These are phyloP conservation scores for Dryadula phaetusa DNA, from an alignment of 2,888 invertebrate genomes.

Conservation along the genomic window DNA sequence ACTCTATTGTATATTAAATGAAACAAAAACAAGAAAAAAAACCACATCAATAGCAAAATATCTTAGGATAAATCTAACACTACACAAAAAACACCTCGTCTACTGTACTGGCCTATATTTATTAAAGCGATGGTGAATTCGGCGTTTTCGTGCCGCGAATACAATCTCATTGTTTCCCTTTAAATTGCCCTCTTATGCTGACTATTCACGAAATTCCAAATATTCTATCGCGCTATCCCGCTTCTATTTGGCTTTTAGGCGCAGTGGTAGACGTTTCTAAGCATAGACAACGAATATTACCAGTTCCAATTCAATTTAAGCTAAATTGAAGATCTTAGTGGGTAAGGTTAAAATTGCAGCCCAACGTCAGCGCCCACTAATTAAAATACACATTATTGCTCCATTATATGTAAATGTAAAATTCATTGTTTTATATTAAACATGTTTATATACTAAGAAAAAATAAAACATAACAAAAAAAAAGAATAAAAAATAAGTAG, in stretches of 20 bases:
- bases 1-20: neutral
- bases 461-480: no score
- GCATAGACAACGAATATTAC: no score
- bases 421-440: no score
- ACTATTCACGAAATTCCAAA: constrained; percentile 18
- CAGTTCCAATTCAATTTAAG: no score
- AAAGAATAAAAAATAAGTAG: no score
- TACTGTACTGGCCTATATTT: constrained; percentile 43
- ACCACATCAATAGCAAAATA: neutral
- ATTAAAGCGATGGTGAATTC: constrained; percentile 51
- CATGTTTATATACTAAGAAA: no score
- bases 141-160: constrained; percentile 54
- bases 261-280: neutral
- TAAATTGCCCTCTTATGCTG: constrained; percentile 42
- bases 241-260: neutral
- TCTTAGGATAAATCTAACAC: constrained; percentile 6
- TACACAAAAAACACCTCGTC: constrained; percentile 8
- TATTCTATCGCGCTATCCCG: constrained; percentile 5
- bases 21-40: neutral
- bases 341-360: no score
- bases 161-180: constrained; percentile 54
- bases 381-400: no score
- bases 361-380: no score
- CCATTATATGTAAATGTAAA: no score
- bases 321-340: no score